Base-by-base conservation (phyloP, 2,888 invertebrate species). In the Rutpela maculata region DNA sequence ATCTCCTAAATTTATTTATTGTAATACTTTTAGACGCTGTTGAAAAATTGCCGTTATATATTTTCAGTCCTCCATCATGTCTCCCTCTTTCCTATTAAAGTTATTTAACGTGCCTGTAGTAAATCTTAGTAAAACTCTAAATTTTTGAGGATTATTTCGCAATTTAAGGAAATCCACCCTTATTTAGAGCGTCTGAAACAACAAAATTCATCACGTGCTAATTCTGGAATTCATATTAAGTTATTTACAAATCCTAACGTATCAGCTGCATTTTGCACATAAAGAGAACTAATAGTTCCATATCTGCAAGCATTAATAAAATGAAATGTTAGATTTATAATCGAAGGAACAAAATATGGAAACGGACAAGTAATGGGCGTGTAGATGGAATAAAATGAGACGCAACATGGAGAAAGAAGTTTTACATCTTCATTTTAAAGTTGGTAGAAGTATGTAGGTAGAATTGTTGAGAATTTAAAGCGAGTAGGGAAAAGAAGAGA, bases 361-460 rank as follows among this genome's bases (percentile, higher is more conserved):
- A 69, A 19, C 22, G 12, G 19, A 59, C 59, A 66, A 43, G 56
- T 70, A 59, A 71, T 50, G 55, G 38, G 11, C 65, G 57, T 66
- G 66, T 35, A 50, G 22, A 43, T 12, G 71, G 43, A 63, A 76
- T 71, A 76, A 65, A 66, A 71, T 19, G 71, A 66, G 59, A 78
- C 68, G 62, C 18, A 69, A 77, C 75, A 79, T 78, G 73, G 76
- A 77, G 76, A 77, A 76, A 78, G 69, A 71, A 81, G 84, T 84
- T 84, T 86, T 88, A 86, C 86, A 87, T 87, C 87, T 88, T 88
- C 86, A 88, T 88, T 88, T 85, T 82, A 82, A 85, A 86, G 82
- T 85, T 85, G 80, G 79, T 76, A 77, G 81, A 83, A 86, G 82
- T 84, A 84, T 82, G 85, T 86, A 85, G 85, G 85, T 85, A 85